Percentiles rank a stretch among this genome's conserved stretches.
phyloP scores from a whole-genome alignment of 64 coral and sea anemone species.

The Hydrozoanthus tunicans region DNA sequence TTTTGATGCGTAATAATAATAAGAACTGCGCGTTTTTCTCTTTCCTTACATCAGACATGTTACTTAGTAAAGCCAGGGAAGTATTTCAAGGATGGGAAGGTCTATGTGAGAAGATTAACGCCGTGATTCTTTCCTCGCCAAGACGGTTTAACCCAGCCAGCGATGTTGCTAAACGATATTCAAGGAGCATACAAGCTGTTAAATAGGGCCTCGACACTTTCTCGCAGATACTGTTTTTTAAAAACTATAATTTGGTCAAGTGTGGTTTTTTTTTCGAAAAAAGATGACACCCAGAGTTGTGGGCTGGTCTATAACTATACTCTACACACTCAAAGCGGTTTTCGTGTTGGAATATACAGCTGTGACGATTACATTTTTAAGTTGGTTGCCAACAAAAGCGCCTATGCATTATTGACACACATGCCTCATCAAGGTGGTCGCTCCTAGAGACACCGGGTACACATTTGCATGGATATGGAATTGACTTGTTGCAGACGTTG shows the following conservation, averaged over 20 bases:
- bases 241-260: background rate
- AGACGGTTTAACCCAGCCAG: constrained; percentile 16
- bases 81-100: background rate
- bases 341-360: constrained; percentile 44
- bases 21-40: background rate
- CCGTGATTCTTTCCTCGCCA: constrained; percentile 12
- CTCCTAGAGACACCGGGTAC: background rate
- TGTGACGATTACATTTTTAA: constrained; percentile 62
- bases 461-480: constrained; percentile 39
- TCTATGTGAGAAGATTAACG: background rate
- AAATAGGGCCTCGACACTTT: background rate
- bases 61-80: background rate
- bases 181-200: constrained; percentile 5
- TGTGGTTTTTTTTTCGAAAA: background rate
- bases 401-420: constrained; percentile 60
- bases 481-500: constrained; percentile 24
- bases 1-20: no score
- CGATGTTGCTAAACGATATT: constrained; percentile 29
- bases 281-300: background rate
- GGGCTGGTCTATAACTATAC: background rate
- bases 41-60: background rate
- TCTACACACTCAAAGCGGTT: background rate
- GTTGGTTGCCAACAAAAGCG: constrained; percentile 28
- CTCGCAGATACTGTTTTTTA: background rate
- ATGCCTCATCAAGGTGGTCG: constrained; percentile 51